Evolutionary conservation across 2,113 vertebrate genomes (phyloP).

Genomic region (Athene noctua): DNA sequence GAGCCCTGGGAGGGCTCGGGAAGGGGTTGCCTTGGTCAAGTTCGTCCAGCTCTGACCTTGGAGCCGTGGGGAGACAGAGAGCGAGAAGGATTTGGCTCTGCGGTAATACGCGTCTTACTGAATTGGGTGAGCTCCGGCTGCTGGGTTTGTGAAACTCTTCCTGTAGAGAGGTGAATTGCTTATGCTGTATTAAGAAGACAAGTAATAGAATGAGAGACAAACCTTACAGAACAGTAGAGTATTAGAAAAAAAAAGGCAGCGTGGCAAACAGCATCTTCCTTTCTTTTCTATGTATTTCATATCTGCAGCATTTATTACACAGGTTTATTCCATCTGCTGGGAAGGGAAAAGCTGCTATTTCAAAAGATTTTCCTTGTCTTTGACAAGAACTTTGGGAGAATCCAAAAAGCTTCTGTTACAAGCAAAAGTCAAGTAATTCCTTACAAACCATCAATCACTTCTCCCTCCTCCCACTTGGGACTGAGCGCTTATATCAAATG

Average conservation of each 20-base stretch:
- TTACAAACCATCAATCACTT: conserved; percentile 54
- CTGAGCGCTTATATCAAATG: conserved; percentile 35
- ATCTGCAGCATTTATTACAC: not conserved
- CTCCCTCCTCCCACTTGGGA: conserved; percentile 50
- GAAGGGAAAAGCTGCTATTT: conserved; percentile 38
- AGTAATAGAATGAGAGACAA: not conserved
- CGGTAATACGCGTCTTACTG: not conserved
- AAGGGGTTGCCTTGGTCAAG: not conserved
- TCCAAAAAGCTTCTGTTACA: conserved; percentile 40
- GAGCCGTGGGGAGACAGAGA: not conserved
- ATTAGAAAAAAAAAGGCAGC: not conserved
- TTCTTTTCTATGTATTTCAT: not conserved
- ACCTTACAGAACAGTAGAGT: not conserved
- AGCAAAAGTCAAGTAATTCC: conserved; percentile 7
- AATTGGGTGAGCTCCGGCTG: not conserved
- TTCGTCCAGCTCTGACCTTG: not conserved
- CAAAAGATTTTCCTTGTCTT: not conserved
- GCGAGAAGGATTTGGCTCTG: not conserved
- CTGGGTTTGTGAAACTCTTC: not conserved
- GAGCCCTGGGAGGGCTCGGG: not conserved
- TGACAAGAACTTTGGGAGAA: conserved; percentile 29
- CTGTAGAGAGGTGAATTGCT: not conserved
- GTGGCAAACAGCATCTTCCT: not conserved
- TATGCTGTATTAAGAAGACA: not conserved
- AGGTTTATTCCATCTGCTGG: conserved; percentile 33